phyloP scores from a whole-genome alignment of 2,797 vertebrate genomes.

The Uromys caudimaculatus region DNA sequence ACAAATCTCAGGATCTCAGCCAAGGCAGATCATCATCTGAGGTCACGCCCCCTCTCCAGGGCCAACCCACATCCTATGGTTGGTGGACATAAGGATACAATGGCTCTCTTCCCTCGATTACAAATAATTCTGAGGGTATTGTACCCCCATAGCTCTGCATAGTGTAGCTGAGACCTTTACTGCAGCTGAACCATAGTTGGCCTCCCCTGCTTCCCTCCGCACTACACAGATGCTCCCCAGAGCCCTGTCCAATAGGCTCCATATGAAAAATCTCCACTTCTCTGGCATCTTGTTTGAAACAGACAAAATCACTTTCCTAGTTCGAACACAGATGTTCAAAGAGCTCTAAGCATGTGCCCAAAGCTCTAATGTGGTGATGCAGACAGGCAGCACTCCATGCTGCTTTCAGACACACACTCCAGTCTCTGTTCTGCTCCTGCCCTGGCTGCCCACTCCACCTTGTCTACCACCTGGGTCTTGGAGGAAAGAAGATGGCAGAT shows the following conservation, averaged over 20 bases:
- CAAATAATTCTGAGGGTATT: background rate
- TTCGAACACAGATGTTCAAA: slow-evolving; percentile 32
- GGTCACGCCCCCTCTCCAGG: background rate
- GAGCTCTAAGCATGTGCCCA: background rate
- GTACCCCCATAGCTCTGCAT: background rate
- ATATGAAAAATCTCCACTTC: background rate
- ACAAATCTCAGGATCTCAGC: background rate
- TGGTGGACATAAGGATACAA: background rate
- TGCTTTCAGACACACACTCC: background rate
- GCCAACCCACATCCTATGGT: background rate
- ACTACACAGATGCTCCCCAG: background rate
- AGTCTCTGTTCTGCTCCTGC: background rate
- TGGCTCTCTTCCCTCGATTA: background rate
- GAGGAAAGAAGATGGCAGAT: background rate
- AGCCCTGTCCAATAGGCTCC: background rate
- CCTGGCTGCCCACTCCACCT: background rate
- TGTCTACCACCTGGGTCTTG: background rate
- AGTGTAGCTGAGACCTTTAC: background rate
- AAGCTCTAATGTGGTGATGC: background rate
- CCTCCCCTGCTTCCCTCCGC: background rate
- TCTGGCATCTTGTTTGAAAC: background rate
- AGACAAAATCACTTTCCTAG: slow-evolving; percentile 31
- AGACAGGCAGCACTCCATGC: background rate
- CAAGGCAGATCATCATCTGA: background rate
- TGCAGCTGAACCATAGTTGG: background rate